Percentiles rank a stretch among this genome's conserved stretches.
These are phyloP conservation scores for Megamerina dolium DNA, from an alignment of 2,888 invertebrate species.

Conservation along the genomic window DNA sequence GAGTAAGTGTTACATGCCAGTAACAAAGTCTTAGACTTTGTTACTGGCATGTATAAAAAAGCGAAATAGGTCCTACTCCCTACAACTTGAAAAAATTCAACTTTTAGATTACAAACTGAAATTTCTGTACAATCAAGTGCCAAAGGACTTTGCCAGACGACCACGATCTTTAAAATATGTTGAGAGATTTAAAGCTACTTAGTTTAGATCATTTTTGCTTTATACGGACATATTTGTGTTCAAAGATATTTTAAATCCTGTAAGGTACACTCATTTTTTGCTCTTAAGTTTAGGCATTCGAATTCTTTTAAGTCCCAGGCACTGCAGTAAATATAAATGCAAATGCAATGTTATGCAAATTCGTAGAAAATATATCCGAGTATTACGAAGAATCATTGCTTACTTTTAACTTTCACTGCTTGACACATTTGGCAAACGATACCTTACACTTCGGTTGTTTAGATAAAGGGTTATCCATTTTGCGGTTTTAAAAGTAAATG, in stretches of 20 bases:
- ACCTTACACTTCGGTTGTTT: slow-evolving; percentile 8
- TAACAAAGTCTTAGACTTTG: no score
- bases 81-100: slow-evolving; percentile 6
- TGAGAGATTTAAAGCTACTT: no score
- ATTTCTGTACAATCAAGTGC: slow-evolving; percentile 10
- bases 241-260: slow-evolving; percentile 5
- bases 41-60: slow-evolving; percentile 13
- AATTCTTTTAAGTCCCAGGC: slow-evolving; percentile 9
- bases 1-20: no score
- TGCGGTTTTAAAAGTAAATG: no score
- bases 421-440: slow-evolving; percentile 11
- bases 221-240: slow-evolving; percentile 13
- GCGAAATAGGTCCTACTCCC: slow-evolving; percentile 7
- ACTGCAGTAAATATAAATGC: slow-evolving; percentile 12
- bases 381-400: slow-evolving; percentile 9
- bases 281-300: slow-evolving; percentile 10
- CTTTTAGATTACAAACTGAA: slow-evolving; percentile 10
- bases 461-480: no score
- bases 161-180: slow-evolving; percentile 12
- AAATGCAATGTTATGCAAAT: slow-evolving; percentile 10
- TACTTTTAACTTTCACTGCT: slow-evolving; percentile 13
- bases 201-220: slow-evolving; percentile 14
- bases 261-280: slow-evolving; percentile 11
- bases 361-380: slow-evolving; percentile 10
- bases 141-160: slow-evolving; percentile 14